Conservation (phyloP, 2,888 invertebrate genomes). For the Biston stratarius region DNA sequence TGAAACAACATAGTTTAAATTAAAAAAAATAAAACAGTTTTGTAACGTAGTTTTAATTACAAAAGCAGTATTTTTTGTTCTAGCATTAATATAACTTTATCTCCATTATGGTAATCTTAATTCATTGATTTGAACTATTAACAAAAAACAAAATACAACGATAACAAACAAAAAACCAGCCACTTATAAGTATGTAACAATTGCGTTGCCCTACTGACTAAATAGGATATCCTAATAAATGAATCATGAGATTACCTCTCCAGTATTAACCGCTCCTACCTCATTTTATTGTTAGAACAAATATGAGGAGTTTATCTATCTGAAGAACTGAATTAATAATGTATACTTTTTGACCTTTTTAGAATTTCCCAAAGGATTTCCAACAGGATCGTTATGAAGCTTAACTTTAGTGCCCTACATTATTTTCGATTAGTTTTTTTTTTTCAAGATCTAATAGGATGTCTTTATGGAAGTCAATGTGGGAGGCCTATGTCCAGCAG, state of each 20-base stretch:
- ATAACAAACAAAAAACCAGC: background rate
- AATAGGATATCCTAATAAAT: slow-evolving; percentile 31
- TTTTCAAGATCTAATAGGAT: too few species aligned
- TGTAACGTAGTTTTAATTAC: too few species aligned
- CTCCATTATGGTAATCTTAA: too few species aligned
- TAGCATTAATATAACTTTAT: too few species aligned
- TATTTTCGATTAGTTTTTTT: too few species aligned
- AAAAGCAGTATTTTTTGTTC: too few species aligned
- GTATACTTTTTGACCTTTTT: too few species aligned
- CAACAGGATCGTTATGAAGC: background rate
- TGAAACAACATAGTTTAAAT: too few species aligned
- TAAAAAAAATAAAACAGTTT: too few species aligned
- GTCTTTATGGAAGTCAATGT: too few species aligned
- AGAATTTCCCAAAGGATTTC: background rate
- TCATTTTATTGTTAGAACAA: background rate
- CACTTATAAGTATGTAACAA: background rate
- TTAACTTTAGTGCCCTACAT: too few species aligned
- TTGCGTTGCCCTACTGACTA: slow-evolving; percentile 23
- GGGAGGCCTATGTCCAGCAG: too few species aligned
- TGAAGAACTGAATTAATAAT: background rate
- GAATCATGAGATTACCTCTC: slow-evolving; percentile 14
- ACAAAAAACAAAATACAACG: background rate
- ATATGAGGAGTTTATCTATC: background rate
- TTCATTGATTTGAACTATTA: background rate
- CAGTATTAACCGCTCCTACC: slow-evolving; percentile 9